These are phyloP conservation scores for Stichodactyla helianthus DNA, from an alignment of 64 coral and sea anemone species.

Conservation along the genomic window DNA sequence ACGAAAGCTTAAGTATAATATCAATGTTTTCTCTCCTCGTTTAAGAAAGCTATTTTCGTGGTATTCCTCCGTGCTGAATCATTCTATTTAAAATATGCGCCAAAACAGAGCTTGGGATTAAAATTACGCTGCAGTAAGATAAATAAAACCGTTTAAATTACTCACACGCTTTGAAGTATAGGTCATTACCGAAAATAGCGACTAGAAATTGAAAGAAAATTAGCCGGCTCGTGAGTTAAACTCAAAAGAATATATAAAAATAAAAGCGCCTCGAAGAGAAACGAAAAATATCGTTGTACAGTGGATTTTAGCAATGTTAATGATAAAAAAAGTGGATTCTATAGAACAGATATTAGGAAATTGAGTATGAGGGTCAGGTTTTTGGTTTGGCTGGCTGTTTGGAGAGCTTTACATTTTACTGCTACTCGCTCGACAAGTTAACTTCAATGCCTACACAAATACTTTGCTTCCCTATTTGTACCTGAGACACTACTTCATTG, in stretches of 20 bases:
- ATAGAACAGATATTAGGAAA: background rate
- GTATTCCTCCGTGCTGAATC: background rate
- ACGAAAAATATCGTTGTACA: background rate
- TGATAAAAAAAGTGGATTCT: background rate
- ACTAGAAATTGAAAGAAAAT: background rate
- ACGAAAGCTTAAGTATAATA: background rate
- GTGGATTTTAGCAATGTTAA: background rate
- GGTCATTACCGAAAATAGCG: background rate
- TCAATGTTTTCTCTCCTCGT: background rate
- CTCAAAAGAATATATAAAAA: background rate
- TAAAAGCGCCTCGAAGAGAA: background rate
- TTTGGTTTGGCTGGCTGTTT: background rate
- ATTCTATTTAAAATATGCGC: background rate
- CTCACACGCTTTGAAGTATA: background rate
- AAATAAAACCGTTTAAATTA: background rate
- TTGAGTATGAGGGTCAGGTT: background rate
- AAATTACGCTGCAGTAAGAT: background rate
- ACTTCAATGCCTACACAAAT: background rate
- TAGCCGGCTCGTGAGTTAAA: background rate
- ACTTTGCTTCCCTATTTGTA: background rate
- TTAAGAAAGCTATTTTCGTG: background rate
- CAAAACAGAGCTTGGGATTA: background rate
- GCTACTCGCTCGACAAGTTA: too few species aligned
- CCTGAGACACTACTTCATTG: background rate
- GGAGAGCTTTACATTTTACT: background rate